Base-by-base conservation (phyloP, 2,113 vertebrate species). In the Circaetus cinerascens region DNA sequence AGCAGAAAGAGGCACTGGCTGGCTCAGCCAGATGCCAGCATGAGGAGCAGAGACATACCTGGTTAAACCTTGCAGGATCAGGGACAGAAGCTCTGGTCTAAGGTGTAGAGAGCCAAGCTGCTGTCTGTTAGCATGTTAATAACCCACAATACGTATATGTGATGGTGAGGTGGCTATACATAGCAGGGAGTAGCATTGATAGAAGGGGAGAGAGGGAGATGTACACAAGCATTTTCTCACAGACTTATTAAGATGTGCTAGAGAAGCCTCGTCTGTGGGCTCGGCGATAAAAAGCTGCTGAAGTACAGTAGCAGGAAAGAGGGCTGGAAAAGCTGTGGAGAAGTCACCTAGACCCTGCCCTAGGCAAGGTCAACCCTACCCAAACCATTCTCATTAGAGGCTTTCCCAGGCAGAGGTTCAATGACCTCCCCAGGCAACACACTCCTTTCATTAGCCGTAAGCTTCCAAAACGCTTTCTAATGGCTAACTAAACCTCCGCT, bases 101-200 rank as follows among this genome's bases (percentile, higher is more conserved):
- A 71, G 17, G 30, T 9, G 34, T 10, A 41, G 26, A 67, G 46
- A 71, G 46, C 22, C 71, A 60, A 38, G 36, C 48, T 56, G 48
- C 41, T 57, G 41, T 10, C 72, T 46, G 38, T n/a, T 6, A 67
- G 62, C 25, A 56, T 56, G 41, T 18, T 10, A 36, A 36, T 63
- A 68, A 57, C 53, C 34, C 56, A 13, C 26, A 6, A 51, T 4
- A n/a, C 0, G 4, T 13, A 20, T 5, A 40, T 0, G 0, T 27
- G 41, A 19, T 1, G 2, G 46, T 1, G 10, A 62, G 22, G 20
- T 26, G 22, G 41, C 46, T 40, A 6, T 4, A 43, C 16, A 4
- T 1, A 19, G 29, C 13, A 53, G 40, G 23, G 40, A 64, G 57
- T 0, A 59, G 26, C 1, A 0, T 0, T 0, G 27, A 30, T 2